Conservation (phyloP, 2,113 vertebrate genomes). For the Actinemys pallida region DNA sequence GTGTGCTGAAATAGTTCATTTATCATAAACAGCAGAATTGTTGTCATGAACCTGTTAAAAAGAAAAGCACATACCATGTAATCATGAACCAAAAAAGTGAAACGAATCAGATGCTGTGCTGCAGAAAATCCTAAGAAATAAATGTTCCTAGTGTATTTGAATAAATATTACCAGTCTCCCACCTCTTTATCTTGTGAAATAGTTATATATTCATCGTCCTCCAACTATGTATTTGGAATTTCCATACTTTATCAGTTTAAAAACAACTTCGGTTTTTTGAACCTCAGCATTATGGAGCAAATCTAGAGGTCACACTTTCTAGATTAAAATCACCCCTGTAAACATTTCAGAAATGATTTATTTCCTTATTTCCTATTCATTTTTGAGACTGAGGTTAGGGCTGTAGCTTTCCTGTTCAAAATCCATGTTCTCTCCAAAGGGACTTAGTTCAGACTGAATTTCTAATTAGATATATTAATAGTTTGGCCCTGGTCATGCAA, state of each 20-base stretch:
- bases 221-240: background rate
- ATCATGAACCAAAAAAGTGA: background rate
- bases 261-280: background rate
- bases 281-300: background rate
- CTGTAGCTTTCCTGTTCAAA: background rate
- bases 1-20: background rate
- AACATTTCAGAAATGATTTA: background rate
- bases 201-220: background rate
- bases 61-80: background rate
- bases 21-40: background rate
- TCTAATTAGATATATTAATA: slow-evolving; percentile 38
- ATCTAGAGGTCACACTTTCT: background rate
- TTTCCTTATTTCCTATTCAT: slow-evolving; percentile 9
- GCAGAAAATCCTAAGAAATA: background rate
- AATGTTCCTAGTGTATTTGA: background rate
- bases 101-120: background rate
- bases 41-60: background rate
- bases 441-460: background rate
- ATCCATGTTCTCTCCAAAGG: background rate
- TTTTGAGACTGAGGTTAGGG: slow-evolving; percentile 14
- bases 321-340: background rate
- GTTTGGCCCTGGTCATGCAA: slow-evolving; percentile 4
- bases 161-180: background rate
- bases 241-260: background rate
- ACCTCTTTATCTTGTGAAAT: background rate